phyloP scores from a whole-genome alignment of 92 coral and sea anemone species.

The Isaurus tuberculatus region DNA sequence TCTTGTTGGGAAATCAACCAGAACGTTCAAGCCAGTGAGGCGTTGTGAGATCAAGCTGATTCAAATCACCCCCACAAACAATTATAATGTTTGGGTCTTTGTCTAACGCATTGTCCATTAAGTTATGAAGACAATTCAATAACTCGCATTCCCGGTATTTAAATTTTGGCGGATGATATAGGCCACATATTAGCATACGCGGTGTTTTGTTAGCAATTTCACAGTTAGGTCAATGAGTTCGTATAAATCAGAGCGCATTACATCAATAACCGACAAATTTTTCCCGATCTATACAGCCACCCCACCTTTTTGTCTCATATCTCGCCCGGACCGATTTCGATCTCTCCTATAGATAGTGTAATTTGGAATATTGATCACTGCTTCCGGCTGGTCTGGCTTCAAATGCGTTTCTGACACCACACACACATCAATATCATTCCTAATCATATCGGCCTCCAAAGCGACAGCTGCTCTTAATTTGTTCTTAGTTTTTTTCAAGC shows the following conservation, averaged over 20 bases:
- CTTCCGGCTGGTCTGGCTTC: slow-evolving; percentile 38
- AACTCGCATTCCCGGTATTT: not conserved
- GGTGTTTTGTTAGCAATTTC: slow-evolving; percentile 1
- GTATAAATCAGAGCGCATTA: slow-evolving; percentile 26
- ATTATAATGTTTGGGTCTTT: slow-evolving; percentile 31
- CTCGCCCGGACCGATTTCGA: slow-evolving; percentile 45
- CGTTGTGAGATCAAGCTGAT: slow-evolving; percentile 39
- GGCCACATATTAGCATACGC: slow-evolving; percentile 18
- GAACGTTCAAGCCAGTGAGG: slow-evolving; percentile 49
- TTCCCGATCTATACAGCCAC: slow-evolving; percentile 24
- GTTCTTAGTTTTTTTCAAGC: slow-evolving; percentile 35
- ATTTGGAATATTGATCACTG: slow-evolving; percentile 23
- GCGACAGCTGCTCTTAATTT: slow-evolving; percentile 29
- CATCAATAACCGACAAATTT: slow-evolving; percentile 26
- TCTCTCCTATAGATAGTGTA: slow-evolving; percentile 38
- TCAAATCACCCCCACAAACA: slow-evolving; percentile 59
- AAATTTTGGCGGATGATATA: slow-evolving; percentile 18
- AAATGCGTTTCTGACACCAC: slow-evolving; percentile 48
- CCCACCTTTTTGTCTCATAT: slow-evolving; percentile 39
- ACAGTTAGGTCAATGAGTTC: slow-evolving; percentile 20
- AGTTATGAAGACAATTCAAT: slow-evolving; percentile 48
- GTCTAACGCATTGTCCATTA: slow-evolving; percentile 28
- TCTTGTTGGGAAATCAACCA: slow-evolving; percentile 58
- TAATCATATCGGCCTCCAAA: slow-evolving; percentile 22
- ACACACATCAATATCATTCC: slow-evolving; percentile 36